Conservation (phyloP, 2,113 vertebrate genomes). For the Hemichromis elongatus region DNA sequence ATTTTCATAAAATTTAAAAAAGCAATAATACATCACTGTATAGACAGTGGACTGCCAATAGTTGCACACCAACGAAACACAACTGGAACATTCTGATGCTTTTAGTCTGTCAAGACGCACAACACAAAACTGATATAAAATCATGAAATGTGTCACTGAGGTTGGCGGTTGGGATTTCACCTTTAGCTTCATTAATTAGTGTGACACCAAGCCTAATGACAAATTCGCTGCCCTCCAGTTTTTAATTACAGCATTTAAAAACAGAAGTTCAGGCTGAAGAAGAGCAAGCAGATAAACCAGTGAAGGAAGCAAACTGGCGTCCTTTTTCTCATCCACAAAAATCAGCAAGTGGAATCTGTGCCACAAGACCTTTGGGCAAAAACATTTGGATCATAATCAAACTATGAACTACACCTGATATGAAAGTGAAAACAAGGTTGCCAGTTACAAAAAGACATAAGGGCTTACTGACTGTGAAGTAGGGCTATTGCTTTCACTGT, state of each 20-base stretch:
- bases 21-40: constrained; percentile 47
- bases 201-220: neutral
- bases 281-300: neutral
- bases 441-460: neutral
- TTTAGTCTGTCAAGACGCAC: constrained; percentile 17
- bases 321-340: neutral
- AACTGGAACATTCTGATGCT: constrained; percentile 19
- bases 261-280: neutral
- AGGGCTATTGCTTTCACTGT: neutral
- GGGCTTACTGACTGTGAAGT: neutral
- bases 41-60: constrained; percentile 45
- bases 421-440: neutral
- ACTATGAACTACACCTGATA: neutral
- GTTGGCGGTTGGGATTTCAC: neutral
- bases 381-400: neutral
- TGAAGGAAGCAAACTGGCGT: neutral
- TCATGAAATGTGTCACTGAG: neutral
- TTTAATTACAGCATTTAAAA: constrained; percentile 11
- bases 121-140: neutral
- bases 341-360: neutral
- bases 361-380: neutral
- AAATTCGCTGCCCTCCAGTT: neutral
- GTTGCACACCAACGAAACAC: constrained; percentile 64
- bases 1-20: constrained; percentile 69
- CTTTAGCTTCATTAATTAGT: neutral